Conservation (phyloP, 2,888 invertebrate genomes). For the Pseudococcus jackbeardsleyi region DNA sequence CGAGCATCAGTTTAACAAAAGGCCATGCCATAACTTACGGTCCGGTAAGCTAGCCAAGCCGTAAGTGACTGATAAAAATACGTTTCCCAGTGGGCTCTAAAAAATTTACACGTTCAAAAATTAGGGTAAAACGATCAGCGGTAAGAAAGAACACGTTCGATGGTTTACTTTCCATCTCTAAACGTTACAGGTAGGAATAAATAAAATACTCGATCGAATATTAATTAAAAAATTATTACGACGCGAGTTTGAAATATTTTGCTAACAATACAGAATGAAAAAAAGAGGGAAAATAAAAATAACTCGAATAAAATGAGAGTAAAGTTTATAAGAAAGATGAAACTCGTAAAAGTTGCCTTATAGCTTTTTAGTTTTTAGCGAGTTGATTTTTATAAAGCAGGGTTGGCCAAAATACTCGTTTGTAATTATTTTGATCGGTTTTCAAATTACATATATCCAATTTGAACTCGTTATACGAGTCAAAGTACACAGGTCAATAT, state of each 20-base stretch:
- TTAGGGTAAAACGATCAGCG: neutral
- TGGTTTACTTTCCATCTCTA: neutral
- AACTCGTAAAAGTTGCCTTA: too few species aligned
- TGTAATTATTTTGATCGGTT: too few species aligned
- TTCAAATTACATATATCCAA: too few species aligned
- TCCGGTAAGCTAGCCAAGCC: conserved; percentile 32
- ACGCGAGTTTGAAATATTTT: neutral
- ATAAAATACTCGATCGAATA: neutral
- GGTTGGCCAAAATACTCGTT: too few species aligned
- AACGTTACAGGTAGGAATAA: neutral
- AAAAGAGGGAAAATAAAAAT: neutral
- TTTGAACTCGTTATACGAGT: too few species aligned
- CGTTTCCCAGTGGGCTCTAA: neutral
- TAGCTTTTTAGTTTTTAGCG: too few species aligned
- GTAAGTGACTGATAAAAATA: conserved; percentile 36
- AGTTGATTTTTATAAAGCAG: too few species aligned
- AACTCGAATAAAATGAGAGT: too few species aligned
- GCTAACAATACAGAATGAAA: neutral
- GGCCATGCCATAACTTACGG: conserved; percentile 41
- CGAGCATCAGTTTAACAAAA: conserved; percentile 35
- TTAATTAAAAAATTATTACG: neutral
- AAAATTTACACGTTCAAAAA: neutral
- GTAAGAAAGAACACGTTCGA: neutral
- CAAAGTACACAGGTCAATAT: too few species aligned
- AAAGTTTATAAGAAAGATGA: too few species aligned